Percentiles rank a stretch among this genome's conserved stretches.
phyloP scores from a whole-genome alignment of 2,113 vertebrate species.

The Brevimyrus niger region DNA sequence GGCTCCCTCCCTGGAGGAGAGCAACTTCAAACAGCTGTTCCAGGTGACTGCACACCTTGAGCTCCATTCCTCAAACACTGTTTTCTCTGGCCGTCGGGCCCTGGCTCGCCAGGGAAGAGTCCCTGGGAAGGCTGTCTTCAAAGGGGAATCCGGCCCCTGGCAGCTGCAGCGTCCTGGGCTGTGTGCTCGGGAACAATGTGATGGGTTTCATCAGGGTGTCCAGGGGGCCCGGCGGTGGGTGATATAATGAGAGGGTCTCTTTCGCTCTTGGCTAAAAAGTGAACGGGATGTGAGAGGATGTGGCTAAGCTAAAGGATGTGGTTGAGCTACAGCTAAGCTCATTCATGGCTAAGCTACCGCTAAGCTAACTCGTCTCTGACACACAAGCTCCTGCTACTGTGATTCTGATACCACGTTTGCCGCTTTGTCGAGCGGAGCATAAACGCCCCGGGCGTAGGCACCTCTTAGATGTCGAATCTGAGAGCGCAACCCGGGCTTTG shows the following conservation, averaged over 20 bases:
- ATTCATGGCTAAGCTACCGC: background rate
- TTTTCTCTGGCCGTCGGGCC: slow-evolving; percentile 81
- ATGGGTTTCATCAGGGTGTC: background rate
- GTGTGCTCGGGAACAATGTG: background rate
- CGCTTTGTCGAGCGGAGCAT: background rate
- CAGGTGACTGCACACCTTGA: slow-evolving; percentile 95
- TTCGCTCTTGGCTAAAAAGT: background rate
- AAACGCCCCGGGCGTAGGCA: background rate
- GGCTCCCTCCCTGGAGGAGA: slow-evolving; percentile 64
- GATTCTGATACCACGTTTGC: background rate
- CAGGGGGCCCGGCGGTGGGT: background rate
- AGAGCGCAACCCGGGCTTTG: background rate
- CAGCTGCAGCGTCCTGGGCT: background rate
- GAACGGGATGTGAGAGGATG: background rate
- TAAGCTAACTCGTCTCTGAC: background rate
- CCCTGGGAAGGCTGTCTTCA: slow-evolving; percentile 47
- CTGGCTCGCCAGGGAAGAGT: slow-evolving; percentile 68
- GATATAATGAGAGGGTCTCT: background rate
- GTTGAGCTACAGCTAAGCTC: background rate
- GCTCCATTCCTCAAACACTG: slow-evolving; percentile 85
- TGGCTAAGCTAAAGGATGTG: background rate
- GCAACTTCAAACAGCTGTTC: slow-evolving; percentile 77
- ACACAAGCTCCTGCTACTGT: background rate
- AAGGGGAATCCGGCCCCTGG: background rate
- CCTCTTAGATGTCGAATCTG: background rate